Evolutionary conservation across 2,888 invertebrate species (phyloP), one percentile per base, ranked within the genome.

Genomic region (Bombyx huttoni): DNA sequence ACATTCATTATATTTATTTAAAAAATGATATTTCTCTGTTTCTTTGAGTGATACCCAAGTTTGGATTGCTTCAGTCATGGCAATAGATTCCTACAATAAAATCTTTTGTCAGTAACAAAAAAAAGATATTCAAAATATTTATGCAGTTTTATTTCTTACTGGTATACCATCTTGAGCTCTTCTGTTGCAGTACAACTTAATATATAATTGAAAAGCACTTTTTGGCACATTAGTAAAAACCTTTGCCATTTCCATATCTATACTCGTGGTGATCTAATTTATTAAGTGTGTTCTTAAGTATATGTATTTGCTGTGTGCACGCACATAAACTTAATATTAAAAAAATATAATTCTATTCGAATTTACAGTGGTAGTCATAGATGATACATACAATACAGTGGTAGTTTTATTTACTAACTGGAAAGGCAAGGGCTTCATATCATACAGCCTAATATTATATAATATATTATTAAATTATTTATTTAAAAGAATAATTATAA

Each of bases 1-100:
- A 53, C 59, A 67, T 55, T 74, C 67, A n/a, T 70, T 60, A 54
- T 65, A 70, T 57, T 74, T 73, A 10, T 64, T 56, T 47, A 56
- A 46, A 61, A 85, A 71, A 48, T 67, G 54, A 47, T 71, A 59
- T 58, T 71, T 81, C 59, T 84, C 79, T 46, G 54, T 51, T 46
- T 73, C 57, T 56, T 58, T 76, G 48, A 86, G 61, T 13, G 75
- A 68, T n/a, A 69, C 48, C 84, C 84, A 86, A 48, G 81, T 77
- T 56, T 75, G 73, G 8, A 67, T 69, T 55, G 81, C 83, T 64
- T 78, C 76, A 48, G 59, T 48, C 48, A 71, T 51, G 48, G 59
- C 56, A 35, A 52, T 58, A 33, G 58, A 58, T 56, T 63, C 58
- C 78, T 78, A 59, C 45, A 73, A 68, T 58, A 13, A n/a, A 59